These are phyloP conservation scores for Lasiommata megera DNA, from an alignment of 2,888 invertebrate species.

Conservation along the genomic window DNA sequence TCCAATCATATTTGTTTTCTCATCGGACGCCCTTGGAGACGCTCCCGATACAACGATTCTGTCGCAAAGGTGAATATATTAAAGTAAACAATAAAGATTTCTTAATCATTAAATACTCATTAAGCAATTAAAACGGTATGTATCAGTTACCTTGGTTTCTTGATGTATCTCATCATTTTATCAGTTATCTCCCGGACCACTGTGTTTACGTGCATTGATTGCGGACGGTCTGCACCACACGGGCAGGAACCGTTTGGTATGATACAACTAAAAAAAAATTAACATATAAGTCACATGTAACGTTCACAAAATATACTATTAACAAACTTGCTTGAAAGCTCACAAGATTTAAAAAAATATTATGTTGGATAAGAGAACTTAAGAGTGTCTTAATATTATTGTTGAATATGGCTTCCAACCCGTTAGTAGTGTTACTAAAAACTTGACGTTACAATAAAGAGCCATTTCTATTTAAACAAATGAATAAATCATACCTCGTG, in stretches of 20 bases:
- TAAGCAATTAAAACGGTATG: background rate
- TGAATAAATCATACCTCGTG: conserved; percentile 41
- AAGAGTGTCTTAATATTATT: no score
- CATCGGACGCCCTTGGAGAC: background rate
- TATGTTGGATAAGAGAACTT: no score
- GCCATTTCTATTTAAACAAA: background rate
- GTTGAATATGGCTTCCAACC: no score
- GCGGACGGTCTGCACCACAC: conserved; percentile 41
- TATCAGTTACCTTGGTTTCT: conserved; percentile 24
- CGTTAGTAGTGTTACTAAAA: no score
- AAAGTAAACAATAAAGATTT: background rate
- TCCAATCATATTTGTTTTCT: conserved; percentile 1
- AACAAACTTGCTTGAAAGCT: no score
- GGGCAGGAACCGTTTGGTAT: conserved; percentile 39
- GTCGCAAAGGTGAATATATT: conserved; percentile 7
- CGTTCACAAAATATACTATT: background rate
- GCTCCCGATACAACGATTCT: conserved; percentile 15
- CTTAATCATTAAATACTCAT: background rate
- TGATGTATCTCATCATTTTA: conserved; percentile 39
- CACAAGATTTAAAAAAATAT: no score
- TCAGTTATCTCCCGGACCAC: conserved; percentile 44
- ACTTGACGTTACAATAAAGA: no score
- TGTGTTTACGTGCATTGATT: conserved; percentile 40
- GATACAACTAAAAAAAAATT: conserved; percentile 41
- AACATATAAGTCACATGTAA: background rate